Evolutionary conservation across 2,888 invertebrate genomes (phyloP).

Genomic region (Dolichopus griseipennis): DNA sequence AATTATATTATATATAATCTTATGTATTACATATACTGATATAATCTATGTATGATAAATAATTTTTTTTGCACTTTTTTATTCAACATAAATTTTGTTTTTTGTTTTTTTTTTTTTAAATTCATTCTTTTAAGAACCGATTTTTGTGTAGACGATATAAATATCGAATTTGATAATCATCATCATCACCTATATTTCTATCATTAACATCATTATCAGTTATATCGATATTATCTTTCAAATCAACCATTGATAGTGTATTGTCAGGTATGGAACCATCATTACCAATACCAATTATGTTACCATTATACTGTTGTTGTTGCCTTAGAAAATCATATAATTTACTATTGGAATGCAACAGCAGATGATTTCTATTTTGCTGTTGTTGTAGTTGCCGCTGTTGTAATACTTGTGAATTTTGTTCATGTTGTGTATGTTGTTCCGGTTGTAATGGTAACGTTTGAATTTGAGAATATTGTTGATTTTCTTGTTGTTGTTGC

Average conservation of each 20-base stretch:
- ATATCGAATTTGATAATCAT: slow-evolving; percentile 34
- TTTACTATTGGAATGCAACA: slow-evolving; percentile 23
- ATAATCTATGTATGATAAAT: neutral
- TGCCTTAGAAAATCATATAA: slow-evolving; percentile 25
- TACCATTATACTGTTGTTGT: neutral
- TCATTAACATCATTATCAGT: slow-evolving; percentile 20
- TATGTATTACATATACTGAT: slow-evolving; percentile 4
- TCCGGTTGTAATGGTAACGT: slow-evolving; percentile 22
- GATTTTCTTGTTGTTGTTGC: slow-evolving; percentile 20
- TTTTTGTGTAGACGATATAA: slow-evolving; percentile 38
- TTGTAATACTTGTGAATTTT: slow-evolving; percentile 20
- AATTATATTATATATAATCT: neutral
- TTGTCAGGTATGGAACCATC: neutral
- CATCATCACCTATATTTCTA: slow-evolving; percentile 25
- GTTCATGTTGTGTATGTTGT: slow-evolving; percentile 23
- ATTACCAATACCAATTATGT: slow-evolving; percentile 14
- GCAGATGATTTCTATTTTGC: neutral
- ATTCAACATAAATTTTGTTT: slow-evolving; percentile 15
- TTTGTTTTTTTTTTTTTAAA: slow-evolving; percentile 11
- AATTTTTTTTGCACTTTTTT: slow-evolving; percentile 2
- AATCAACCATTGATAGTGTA: slow-evolving; percentile 18
- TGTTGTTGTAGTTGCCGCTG: slow-evolving; percentile 20
- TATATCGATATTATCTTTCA: slow-evolving; percentile 20
- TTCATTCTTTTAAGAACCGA: slow-evolving; percentile 27
- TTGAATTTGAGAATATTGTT: slow-evolving; percentile 20